These are phyloP conservation scores for Alces alces DNA, from an alignment of 2,113 vertebrate genomes.

Conservation along the genomic window DNA sequence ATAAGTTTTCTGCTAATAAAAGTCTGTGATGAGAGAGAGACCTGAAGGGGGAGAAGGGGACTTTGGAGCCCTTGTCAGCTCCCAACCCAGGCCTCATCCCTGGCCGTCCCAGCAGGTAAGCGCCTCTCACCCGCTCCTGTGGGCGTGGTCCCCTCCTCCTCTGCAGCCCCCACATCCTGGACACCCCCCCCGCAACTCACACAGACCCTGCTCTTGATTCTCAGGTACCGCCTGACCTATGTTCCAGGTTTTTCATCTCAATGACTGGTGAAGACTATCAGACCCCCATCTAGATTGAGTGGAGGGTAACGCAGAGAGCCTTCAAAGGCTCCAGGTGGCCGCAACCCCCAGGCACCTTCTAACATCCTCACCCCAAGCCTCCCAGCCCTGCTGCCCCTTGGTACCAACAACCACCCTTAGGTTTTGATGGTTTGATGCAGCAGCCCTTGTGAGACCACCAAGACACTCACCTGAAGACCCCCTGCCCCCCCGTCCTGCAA, in stretches of 20 bases:
- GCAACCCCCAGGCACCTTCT: not conserved
- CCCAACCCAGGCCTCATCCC: not conserved
- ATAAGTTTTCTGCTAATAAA: not conserved
- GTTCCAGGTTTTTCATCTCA: not conserved
- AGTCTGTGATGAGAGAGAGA: not conserved
- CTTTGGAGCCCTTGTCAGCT: not conserved
- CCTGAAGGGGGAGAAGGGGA: not conserved
- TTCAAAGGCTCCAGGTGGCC: rapidly evolving
- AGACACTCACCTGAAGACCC: not conserved
- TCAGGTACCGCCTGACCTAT: rapidly evolving
- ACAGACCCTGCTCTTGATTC: not conserved
- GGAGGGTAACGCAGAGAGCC: not conserved
- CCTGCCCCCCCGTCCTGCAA: rapidly evolving
- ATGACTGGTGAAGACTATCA: not conserved
- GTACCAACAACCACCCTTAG: not conserved
- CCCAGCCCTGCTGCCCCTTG: not conserved
- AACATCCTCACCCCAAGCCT: not conserved
- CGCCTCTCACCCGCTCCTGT: not conserved
- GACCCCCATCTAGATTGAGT: not conserved
- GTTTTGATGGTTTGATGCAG: rapidly evolving
- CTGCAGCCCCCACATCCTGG: not conserved
- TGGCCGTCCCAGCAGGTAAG: not conserved
- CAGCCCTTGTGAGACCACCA: not conserved
- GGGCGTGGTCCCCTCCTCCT: not conserved
- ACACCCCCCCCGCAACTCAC: rapidly evolving